A percentile compares a stretch with the other conserved stretches of the same genome.
Conservation (phyloP, 2,797 vertebrate species). For the Chromobotia macracanthus region DNA sequence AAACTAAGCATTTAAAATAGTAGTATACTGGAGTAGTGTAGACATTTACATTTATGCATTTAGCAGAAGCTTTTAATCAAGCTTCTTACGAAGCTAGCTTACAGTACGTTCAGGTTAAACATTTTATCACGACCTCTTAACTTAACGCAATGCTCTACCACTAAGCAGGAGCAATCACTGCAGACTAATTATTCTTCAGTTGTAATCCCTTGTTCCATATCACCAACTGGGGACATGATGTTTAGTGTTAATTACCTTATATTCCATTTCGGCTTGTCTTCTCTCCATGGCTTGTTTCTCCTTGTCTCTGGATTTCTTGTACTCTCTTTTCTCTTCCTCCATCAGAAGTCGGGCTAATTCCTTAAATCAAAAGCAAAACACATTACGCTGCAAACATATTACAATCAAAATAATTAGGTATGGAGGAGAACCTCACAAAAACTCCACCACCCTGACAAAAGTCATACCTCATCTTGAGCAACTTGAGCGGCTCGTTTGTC, state of each 20-base stretch:
- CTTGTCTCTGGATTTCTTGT: constrained; percentile 85
- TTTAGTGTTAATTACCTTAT: constrained; percentile 76
- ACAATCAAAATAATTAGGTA: not conserved
- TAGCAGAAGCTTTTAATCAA: too few species aligned
- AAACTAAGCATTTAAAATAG: not conserved
- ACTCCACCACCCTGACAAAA: not conserved
- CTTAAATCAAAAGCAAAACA: constrained; percentile 68
- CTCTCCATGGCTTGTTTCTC: constrained; percentile 84
- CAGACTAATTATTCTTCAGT: not conserved
- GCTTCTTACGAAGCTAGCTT: too few species aligned
- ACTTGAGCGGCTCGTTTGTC: constrained; percentile 89
- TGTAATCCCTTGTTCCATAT: not conserved
- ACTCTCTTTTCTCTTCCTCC: constrained; percentile 92
- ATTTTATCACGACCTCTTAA: too few species aligned
- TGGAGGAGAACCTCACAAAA: not conserved
- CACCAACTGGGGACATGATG: not conserved
- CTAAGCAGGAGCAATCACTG: not conserved
- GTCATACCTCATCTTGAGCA: constrained; percentile 92
- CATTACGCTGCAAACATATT: not conserved
- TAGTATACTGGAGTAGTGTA: too few species aligned
- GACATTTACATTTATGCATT: too few species aligned
- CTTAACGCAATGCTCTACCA: too few species aligned
- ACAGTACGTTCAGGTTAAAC: too few species aligned
- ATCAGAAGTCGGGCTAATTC: constrained; percentile 92
- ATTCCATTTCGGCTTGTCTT: constrained; percentile 81